Base-by-base conservation (phyloP, 2,113 vertebrate species). In the Xenus cinereus region DNA sequence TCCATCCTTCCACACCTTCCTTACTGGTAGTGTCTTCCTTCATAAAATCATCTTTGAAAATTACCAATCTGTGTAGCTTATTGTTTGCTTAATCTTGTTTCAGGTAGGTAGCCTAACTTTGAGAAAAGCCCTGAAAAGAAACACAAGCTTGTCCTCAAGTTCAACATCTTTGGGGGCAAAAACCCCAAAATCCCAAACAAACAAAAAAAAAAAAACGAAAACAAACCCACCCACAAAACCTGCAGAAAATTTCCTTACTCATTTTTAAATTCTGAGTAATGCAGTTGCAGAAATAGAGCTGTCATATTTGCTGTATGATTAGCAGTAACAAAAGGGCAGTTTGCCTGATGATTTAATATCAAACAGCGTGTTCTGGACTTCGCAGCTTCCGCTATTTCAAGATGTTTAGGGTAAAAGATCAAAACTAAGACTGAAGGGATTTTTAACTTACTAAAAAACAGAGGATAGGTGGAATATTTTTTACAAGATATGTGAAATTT, bases 361-460 rank as follows among this genome's bases (percentile, higher is more conserved):
- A 35, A 60, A 26, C 45, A 27, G 3, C 16, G 14, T 56, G 16
- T 82, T 94, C 41, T 1, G 2, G 67, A 37, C 57, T 75, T 67
- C 43, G 11, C n/a, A 71, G 14, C n/a, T 93, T 77, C 21, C 3
- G 1, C 6, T 81, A 0, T 72, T 73, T 72, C 56, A 68, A 12
- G 43, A 15, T 79, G 21, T 88, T 93, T 4, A 48, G 33, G 10
- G 18, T 73, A 43, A 54, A 77, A 84, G 30, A 77, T 87, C 33
- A 81, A 63, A 95, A 41, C 48, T 56, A 32, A 20, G 53, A 57
- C 39, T 48, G 43, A 41, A 71, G n/a, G 22, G 10, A 32, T 75
- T 92, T 88, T 66, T 84, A 81, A 32, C 11, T 76, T 73, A 10
- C 0, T 14, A 10, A 59, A 32, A 66, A 48, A 26, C 0, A 0